A percentile compares a stretch with the other conserved stretches of the same genome.
Conservation (phyloP, 2,113 vertebrate species). For the Elgaria multicarinata region DNA sequence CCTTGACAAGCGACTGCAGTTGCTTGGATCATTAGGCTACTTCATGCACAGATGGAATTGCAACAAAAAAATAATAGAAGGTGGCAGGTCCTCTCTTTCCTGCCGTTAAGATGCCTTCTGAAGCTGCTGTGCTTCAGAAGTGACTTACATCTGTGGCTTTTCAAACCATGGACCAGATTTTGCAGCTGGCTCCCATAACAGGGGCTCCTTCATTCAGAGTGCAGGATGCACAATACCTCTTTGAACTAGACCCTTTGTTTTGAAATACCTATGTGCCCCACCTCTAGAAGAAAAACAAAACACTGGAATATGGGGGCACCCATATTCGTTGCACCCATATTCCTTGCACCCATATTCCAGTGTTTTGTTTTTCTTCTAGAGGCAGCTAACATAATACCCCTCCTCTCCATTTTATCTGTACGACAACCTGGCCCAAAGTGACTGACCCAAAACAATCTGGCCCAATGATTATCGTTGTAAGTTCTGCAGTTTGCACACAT, state of each 20-base stretch:
- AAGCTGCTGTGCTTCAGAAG: not conserved
- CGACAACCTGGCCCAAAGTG: too few relatives aligned
- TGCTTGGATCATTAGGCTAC: slow-evolving; percentile 9
- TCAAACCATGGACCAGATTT: not conserved
- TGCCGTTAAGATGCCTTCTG: not conserved
- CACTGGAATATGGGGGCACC: too few relatives aligned
- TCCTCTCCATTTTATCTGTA: too few relatives aligned
- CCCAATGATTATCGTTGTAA: too few relatives aligned
- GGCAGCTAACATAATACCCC: too few relatives aligned
- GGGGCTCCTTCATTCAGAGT: not conserved
- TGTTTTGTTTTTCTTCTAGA: too few relatives aligned
- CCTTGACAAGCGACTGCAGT: slow-evolving; percentile 13
- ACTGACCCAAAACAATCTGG: too few relatives aligned
- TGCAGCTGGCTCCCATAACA: slow-evolving; percentile 1
- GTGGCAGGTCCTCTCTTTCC: not conserved
- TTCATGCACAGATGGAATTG: slow-evolving; percentile 13
- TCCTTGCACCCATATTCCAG: too few relatives aligned
- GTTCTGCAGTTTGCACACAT: too few relatives aligned
- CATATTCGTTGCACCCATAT: too few relatives aligned
- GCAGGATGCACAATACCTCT: not conserved
- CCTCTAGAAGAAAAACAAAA: too few relatives aligned
- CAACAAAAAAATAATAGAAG: not conserved
- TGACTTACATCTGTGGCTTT: not conserved
- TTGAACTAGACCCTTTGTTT: not conserved
- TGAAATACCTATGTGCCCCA: not conserved